phyloP scores from a whole-genome alignment of 2,888 invertebrate genomes.

The Spodoptera picta region DNA sequence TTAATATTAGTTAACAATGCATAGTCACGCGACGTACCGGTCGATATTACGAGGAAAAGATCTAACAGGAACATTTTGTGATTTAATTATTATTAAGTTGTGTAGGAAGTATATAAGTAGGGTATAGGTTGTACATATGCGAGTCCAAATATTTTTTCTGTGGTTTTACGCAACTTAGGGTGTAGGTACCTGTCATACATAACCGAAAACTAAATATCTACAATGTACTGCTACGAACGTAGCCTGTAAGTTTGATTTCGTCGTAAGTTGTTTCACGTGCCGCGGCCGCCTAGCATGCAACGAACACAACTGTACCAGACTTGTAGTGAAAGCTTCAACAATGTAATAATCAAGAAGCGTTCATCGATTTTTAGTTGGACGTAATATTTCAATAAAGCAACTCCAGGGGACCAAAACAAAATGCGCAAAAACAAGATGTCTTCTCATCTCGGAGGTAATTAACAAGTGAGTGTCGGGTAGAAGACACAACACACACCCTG shows the following conservation, averaged over 20 bases:
- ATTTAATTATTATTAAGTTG: conserved; percentile 14
- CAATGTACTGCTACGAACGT: conserved; percentile 15
- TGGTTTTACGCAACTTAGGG: conserved; percentile 10
- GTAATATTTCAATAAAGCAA: conserved; percentile 35
- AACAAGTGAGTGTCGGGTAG: conserved; percentile 16
- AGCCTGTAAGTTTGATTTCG: conserved; percentile 11
- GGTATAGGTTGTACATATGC: conserved; percentile 1
- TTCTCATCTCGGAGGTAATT: conserved; percentile 51
- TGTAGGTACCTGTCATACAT: conserved; percentile 10
- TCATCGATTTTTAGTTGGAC: conserved; percentile 39
- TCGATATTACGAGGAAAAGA: conserved; percentile 49
- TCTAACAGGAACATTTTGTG: conserved; percentile 28
- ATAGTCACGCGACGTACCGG: conserved; percentile 25
- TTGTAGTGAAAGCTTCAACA: conserved; percentile 14
- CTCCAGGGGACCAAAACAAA: conserved; percentile 62
- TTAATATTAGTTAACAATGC: conserved; percentile 32
- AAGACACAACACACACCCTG: conserved; percentile 32
- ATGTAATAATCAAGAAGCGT: conserved; percentile 18
- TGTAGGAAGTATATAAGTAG: not conserved
- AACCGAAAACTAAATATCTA: conserved; percentile 20
- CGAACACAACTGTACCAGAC: conserved; percentile 3
- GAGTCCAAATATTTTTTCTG: conserved; percentile 27
- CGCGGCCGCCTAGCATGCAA: conserved; percentile 1
- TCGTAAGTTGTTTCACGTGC: not conserved
- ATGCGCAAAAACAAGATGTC: conserved; percentile 73